Percentiles rank a stretch among this genome's conserved stretches.
These are phyloP conservation scores for Sinocyclocheilus grahami DNA, from an alignment of 2,113 vertebrate genomes.

Conservation along the genomic window DNA sequence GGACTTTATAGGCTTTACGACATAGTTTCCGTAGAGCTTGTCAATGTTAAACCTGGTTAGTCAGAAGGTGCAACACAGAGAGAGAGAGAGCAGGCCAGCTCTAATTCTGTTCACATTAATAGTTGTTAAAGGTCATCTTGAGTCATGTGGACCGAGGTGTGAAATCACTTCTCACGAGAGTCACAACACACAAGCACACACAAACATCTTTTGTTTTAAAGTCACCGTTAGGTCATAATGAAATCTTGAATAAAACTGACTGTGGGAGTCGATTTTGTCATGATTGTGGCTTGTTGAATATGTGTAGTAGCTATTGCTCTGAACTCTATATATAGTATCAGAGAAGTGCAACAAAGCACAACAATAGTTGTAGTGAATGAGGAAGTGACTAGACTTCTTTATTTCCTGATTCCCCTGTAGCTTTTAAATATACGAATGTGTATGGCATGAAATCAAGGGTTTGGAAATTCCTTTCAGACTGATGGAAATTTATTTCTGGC, in stretches of 20 bases:
- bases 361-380: constrained; percentile 1
- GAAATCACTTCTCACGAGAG: constrained; percentile 1
- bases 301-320: background rate
- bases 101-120: background rate
- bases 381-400: background rate
- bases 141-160: background rate
- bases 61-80: background rate
- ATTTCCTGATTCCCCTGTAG: background rate
- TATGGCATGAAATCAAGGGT: background rate
- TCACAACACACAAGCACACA: background rate
- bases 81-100: background rate
- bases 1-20: constrained; percentile 62
- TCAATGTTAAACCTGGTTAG: constrained; percentile 7
- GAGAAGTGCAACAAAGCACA: background rate
- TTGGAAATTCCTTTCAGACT: background rate
- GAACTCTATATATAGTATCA: background rate
- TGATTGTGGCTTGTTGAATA: background rate
- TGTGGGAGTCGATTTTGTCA: background rate
- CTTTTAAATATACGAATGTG: background rate
- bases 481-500: background rate
- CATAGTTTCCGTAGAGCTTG: constrained; percentile 15
- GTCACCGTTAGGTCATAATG: background rate
- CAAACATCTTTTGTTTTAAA: background rate
- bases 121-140: background rate
- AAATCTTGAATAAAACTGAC: background rate